Evolutionary conservation across 2,888 invertebrate genomes (phyloP), one percentile per base, ranked within the genome.

Genomic region (Anthophora plumipes): DNA sequence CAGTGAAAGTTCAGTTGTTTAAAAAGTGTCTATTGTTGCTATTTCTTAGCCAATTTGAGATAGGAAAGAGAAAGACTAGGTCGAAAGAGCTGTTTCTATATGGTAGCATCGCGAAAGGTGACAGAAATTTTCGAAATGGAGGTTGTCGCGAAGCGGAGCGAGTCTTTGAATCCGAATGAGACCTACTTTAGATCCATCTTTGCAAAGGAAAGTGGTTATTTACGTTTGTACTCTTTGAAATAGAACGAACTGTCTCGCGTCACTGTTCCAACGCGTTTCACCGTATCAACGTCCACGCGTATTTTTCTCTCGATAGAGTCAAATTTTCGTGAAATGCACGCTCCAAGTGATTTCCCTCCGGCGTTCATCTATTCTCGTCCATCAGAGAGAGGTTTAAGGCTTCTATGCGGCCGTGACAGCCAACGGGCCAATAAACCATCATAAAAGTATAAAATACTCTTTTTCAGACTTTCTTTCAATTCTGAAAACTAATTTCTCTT

Each of bases 111-210:
- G 20, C n/a, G 54, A 12, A 48, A 8, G 5, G 37, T 39, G 20
- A 70, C n/a, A 31, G 50, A 31, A 66, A 63, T 70, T 79, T 74
- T 46, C 37, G 25, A 66, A 78, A 66, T 73, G 43, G 48, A 60
- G 60, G 39, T 57, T 55, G 54, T 39, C 60, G 43, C 55, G 0
- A 1, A 14, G 22, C 9, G 4, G 0, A 22, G 39, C 55, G 50
- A 43, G 54, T 22, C 79, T 52, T 79, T 48, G 69, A 64, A 71
- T 50, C 17, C 48, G 46, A 77, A 63, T 43, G n/a, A 60, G 60
- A 63, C 59, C 66, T 78, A 82, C 73, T 72, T 68, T 66, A 25
- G 41, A 72, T 75, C 72, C 70, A 80, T 78, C 64, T 80, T n/a
- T 31, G 43, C 9, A 22, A n/a, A n/a, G 63, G 41, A 70, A 64